Conservation (phyloP, 2,888 invertebrate species). For the Boloria selene region DNA sequence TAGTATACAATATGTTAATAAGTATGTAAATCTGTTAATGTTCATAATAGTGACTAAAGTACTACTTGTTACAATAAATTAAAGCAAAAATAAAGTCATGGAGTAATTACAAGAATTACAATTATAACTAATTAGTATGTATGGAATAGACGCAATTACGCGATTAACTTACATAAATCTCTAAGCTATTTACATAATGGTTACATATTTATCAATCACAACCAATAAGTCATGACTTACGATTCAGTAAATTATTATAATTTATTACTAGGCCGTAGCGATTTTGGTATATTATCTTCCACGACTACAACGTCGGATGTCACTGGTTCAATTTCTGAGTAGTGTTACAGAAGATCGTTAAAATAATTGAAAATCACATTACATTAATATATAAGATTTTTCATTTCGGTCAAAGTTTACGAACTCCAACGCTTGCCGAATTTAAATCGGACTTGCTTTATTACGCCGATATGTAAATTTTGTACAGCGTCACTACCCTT, state of each 20-base stretch:
- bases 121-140: conserved; percentile 9
- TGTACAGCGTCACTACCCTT: conserved; percentile 81
- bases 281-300: no score
- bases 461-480: conserved; percentile 82
- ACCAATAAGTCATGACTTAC: no score
- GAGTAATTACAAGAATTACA: background rate
- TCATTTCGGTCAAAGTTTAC: conserved; percentile 34
- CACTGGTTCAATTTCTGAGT: no score
- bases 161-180: conserved; percentile 9
- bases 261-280: no score
- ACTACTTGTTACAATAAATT: no score
- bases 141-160: background rate
- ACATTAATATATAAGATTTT: conserved; percentile 31
- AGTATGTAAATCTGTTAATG: no score
- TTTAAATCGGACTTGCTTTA: conserved; percentile 79
- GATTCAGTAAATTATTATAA: no score
- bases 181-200: conserved; percentile 5
- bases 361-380: background rate
- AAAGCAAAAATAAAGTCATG: no score
- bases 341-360: background rate
- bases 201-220: conserved; percentile 3
- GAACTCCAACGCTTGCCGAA: conserved; percentile 56
- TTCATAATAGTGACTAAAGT: no score
- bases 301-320: no score
- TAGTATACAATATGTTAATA: no score